Base-by-base conservation (phyloP, 1,140 invertebrate genomes). In the Drosophila bocqueti region DNA sequence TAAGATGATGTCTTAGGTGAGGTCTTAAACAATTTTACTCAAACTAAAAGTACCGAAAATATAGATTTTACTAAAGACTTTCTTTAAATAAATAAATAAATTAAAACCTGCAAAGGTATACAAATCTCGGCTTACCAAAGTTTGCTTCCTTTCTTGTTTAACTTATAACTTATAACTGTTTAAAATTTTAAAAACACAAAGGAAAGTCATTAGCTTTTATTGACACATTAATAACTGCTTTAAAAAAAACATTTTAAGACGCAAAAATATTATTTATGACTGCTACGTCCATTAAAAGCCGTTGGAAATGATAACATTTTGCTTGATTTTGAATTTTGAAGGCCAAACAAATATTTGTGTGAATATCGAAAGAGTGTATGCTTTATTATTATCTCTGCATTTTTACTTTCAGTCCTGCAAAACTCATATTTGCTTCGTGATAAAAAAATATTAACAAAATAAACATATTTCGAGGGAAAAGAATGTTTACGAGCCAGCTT, bases 251-350 rank as follows among this genome's bases (percentile, higher is more conserved):
- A 66, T 38, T 9, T 31, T 46, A 47, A 71, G 67, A 47, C 67
- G 67, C 64, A 71, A 57, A 43, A 71, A 43, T 43, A 45, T 42
- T 24, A 21, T 66, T 50, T 42, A 62, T 26, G 40, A n/a, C 18
- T 26, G 16, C 18, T 34, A 4, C 11, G 29, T 8, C n/a, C 10
- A 18, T 52, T 18, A 18, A 52, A 34, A 34, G 5, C n/a, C 18
- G 10, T 52, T 52, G 29, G 15, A 52, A 34, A 34, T 34, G 29
- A 52, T 52, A 34, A 52, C 50, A n/a, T 52, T 52, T 21, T 3
- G 2, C 18, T 34, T 34, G 50, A 34, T 52, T 52, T 52, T 34
- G 50, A 34, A 7, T 34, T 52, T 52, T 52, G 50, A 52, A 34
- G 50, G 50, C 50, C 50, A 52, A 52, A 34, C 50, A 52, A 52